Conservation (phyloP, 2,797 vertebrate genomes). For the Gallinago stenura region DNA sequence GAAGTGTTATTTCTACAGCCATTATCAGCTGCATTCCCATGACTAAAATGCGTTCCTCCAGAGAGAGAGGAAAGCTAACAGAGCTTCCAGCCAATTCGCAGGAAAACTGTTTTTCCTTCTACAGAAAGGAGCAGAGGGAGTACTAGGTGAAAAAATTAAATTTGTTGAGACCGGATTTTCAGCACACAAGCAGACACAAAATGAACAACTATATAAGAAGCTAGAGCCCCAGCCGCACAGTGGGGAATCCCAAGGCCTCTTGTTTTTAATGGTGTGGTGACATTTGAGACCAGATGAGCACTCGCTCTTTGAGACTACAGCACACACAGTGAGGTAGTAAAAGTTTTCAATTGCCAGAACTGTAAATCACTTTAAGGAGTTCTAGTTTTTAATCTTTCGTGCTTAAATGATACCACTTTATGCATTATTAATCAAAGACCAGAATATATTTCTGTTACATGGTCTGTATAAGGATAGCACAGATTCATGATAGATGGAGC, state of each 20-base stretch:
- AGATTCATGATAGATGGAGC: neutral
- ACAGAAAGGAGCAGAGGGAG: slow-evolving; percentile 50
- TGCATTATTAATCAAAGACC: slow-evolving; percentile 1
- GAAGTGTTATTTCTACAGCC: slow-evolving; percentile 69
- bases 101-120: slow-evolving; percentile 41
- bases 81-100: slow-evolving; percentile 17
- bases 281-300: neutral
- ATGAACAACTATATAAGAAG: neutral
- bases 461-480: neutral
- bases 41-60: slow-evolving; percentile 61
- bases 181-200: slow-evolving; percentile 3
- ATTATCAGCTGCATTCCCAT: slow-evolving; percentile 62
- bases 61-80: slow-evolving; percentile 43
- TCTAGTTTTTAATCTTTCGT: neutral
- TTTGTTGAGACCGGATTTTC: slow-evolving; percentile 20
- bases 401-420: neutral
- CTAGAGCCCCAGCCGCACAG: neutral
- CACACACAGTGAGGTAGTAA: neutral
- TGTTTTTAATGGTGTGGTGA: neutral
- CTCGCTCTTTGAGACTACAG: neutral
- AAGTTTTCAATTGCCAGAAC: neutral
- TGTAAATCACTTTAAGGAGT: slow-evolving; percentile 22
- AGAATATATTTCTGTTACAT: neutral
- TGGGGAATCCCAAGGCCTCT: neutral
- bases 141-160: slow-evolving; percentile 38